These are phyloP conservation scores for Rostratula benghalensis DNA, from an alignment of 2,113 vertebrate species.

Conservation along the genomic window DNA sequence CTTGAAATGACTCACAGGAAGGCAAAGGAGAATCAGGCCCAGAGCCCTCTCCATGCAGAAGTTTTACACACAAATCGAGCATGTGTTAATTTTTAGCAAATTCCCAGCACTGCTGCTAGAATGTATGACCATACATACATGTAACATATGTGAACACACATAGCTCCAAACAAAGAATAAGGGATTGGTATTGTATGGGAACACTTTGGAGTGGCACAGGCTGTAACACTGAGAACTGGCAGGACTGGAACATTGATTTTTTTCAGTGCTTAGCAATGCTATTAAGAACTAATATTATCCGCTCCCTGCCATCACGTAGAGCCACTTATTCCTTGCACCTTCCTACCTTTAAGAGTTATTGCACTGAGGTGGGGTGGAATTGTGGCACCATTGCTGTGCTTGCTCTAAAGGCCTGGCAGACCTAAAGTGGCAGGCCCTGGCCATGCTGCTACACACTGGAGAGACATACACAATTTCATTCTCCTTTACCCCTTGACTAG, in stretches of 20 bases:
- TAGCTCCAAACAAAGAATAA: not conserved
- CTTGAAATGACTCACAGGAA: not conserved
- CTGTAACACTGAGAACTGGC: not conserved
- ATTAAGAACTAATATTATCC: not conserved
- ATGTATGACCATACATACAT: accelerated
- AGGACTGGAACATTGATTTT: not conserved
- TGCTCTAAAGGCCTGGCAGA: not conserved
- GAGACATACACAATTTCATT: not conserved
- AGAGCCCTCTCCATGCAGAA: not conserved
- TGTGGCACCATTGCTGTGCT: accelerated
- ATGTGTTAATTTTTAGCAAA: not conserved
- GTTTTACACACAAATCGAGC: not conserved
- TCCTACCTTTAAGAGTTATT: not conserved
- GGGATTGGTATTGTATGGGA: not conserved
- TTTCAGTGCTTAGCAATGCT: not conserved
- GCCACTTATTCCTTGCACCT: not conserved
- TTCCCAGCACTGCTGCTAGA: not conserved
- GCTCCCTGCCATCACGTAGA: not conserved
- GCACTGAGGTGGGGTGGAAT: not conserved
- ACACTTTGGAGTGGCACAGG: not conserved
- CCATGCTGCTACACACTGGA: not conserved
- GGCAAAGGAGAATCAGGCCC: not conserved
- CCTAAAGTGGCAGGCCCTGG: not conserved
- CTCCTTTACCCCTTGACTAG: not conserved
- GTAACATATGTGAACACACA: not conserved